Base-by-base conservation (phyloP, 1,140 invertebrate genomes). In the Anoplolepis gracilipes region DNA sequence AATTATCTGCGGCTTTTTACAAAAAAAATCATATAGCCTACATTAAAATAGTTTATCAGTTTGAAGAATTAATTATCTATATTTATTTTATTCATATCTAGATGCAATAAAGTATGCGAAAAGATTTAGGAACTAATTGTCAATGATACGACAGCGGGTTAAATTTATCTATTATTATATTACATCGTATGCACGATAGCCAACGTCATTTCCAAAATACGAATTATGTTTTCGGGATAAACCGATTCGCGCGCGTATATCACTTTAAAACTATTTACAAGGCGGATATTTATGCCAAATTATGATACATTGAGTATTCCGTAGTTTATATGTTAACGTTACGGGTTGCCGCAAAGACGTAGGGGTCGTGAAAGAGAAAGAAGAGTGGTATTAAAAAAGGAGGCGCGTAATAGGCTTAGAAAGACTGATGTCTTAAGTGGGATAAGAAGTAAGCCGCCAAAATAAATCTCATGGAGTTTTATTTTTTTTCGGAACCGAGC, bases 341-440 rank as follows among this genome's bases (percentile, higher is more conserved):
- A 72, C 33, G 46, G 55, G 46, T 57, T 33, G 28, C 13, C 42
- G 11, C 6, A 53, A 42, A 46, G 19, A 78, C 25, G 42, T 16
- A 39, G 33, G 1, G 49, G 42, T 81, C 72, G 30, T 55, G 13
- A 19, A 30, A 59, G 13, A 22, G 22, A 19, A 28, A 49, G 55
- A 19, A 5, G 11, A 30, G 25, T 8, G 36, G 22, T 42, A 69
- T 88, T 89, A 78, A 89, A 46, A 46, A 46, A 89, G 78, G 85
- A 22, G 59, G 22, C 59, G 85, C 77, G 72, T 89, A 89, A 89
- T 84, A 81, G 88, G 88, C 88, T 89, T 89, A 89, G 42, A 84
- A 85, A 89, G 88, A 89, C 85, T 33, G 84, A 89, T 78, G 88
- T 86, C 84, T 86, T 72, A 77, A 86, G 78, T 64, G 79, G 85